phyloP scores from a whole-genome alignment of 2,797 vertebrate genomes.

The Squalus acanthias region DNA sequence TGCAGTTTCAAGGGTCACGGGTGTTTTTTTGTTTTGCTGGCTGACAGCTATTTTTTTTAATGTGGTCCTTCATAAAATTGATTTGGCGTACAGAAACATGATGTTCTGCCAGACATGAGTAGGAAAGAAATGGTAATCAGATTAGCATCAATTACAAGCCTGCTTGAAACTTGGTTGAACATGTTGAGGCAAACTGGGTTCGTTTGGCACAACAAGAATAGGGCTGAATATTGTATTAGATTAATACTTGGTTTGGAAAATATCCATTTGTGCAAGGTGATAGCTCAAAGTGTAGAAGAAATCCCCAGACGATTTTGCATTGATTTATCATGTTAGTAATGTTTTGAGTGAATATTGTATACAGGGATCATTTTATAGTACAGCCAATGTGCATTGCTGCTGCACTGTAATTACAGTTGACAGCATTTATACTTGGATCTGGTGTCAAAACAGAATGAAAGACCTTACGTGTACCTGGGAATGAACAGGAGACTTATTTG shows the following conservation, averaged over 20 bases:
- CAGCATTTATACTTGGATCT: not conserved
- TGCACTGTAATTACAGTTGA: not conserved
- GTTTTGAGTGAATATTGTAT: not conserved
- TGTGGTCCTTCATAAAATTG: not conserved
- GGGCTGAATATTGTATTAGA: not conserved
- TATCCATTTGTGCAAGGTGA: not conserved
- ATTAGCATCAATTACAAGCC: not conserved
- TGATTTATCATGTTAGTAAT: not conserved
- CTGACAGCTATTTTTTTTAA: not conserved
- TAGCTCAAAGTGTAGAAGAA: not conserved
- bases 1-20: not conserved
- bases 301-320: not conserved
- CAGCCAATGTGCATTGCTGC: not conserved
- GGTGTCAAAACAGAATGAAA: not conserved
- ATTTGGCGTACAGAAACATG: not conserved
- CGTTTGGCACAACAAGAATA: not conserved
- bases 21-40: not conserved
- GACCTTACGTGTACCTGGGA: not conserved
- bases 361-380: not conserved
- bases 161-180: constrained; percentile 7
- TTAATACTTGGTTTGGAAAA: not conserved
- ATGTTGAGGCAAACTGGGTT: not conserved
- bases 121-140: constrained; percentile 14
- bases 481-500: not conserved
- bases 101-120: not conserved